These are phyloP conservation scores for Cordilura impudica DNA, from an alignment of 2,888 invertebrate species.

Conservation along the genomic window DNA sequence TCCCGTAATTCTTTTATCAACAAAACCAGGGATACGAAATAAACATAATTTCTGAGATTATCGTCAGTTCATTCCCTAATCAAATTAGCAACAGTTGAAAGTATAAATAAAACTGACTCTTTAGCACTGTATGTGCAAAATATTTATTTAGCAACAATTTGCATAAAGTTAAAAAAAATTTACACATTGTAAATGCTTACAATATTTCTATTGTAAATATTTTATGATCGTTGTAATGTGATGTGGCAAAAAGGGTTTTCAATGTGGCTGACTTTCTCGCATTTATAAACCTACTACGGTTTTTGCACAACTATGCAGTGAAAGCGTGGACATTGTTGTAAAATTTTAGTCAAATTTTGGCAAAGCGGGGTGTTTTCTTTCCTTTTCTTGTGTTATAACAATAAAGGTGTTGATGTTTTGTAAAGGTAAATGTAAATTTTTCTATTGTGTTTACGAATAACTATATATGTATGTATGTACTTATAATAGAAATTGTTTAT, in stretches of 20 bases:
- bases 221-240: neutral
- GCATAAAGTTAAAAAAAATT: neutral
- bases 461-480: neutral
- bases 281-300: neutral
- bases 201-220: neutral
- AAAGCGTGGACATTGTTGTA: neutral
- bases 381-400: constrained; percentile 3
- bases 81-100: constrained; percentile 75
- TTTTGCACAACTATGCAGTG: neutral
- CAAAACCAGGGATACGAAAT: neutral
- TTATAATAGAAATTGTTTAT: too few species aligned
- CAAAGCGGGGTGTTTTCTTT: constrained; percentile 21
- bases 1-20: constrained; percentile 24
- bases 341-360: neutral
- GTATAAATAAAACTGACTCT: constrained; percentile 30
- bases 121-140: neutral
- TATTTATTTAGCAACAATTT: neutral
- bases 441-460: constrained; percentile 3
- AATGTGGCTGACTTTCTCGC: constrained; percentile 20
- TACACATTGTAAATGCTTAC: neutral
- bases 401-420: constrained; percentile 49
- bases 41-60: neutral
- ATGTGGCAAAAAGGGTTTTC: neutral
- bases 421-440: neutral
- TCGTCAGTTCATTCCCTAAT: constrained; percentile 68